Evolutionary conservation across 2,888 invertebrate species (phyloP), one percentile per base, ranked within the genome.

Genomic region (Cephus spinipes): DNA sequence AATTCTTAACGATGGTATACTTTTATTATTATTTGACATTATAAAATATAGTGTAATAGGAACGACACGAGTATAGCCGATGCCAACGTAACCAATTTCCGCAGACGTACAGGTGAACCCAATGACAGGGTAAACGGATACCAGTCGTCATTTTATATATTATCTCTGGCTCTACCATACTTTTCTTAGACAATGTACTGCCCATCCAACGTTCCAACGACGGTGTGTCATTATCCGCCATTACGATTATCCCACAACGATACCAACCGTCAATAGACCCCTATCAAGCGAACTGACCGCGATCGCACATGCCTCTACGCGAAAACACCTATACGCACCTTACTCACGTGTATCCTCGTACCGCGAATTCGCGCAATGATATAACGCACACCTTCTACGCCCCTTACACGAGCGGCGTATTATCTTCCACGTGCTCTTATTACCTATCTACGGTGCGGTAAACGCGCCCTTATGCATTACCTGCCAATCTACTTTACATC

Each of bases 231-330:
- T 74, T 74, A 74, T 74, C 74, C 23, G 36, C 33, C 74, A 74
- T 74, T 74, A 74, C 71, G 30, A 74, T 33, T 71, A 71, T 33
- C 74, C 36, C 74, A 55, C 55, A 34, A 74, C 33, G 74, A 74
- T 74, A 55, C 55, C 55, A 33, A 35, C 36, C 74, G 74, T 74
- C 34, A 74, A 74, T 74, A 74, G 55, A 12, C 74, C 74, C 36
- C 74, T 74, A 74, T 74, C 74, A 35, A 74, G 74, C 36, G 23
- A 31, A 31, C 71, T 71, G 31, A 33, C 31, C 71, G 71, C 71
- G 71, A 33, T 71, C 9, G 55, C 23, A 15, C 55, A 55, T 55
- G 55, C 55, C 55, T 55, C 23, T 55, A 23, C 23, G 23, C 55
- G 55, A 55, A 55, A 55, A 23, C 55, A 55, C 55, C 1, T 55